Base-by-base conservation (phyloP, 2,888 invertebrate genomes). In the Leucozona laternaria region DNA sequence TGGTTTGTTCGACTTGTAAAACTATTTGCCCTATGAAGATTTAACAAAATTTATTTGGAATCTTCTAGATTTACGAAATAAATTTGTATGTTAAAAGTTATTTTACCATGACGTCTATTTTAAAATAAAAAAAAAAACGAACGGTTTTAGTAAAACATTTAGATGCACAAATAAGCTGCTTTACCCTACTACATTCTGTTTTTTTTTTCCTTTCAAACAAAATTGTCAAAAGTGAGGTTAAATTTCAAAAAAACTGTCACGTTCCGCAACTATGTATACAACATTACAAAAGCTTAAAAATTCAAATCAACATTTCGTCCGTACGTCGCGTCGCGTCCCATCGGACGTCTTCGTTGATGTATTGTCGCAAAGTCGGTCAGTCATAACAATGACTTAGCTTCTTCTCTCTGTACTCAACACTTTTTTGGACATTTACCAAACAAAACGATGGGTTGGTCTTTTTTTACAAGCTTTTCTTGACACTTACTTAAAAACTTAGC, bases 311-410 rank as follows among this genome's bases (percentile, higher is more conserved):
- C 72, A 77, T 55, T 57, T 71, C 25, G 53, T 77, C 17, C 28
- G 28, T 45, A 17, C 3, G 4, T 45, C 1, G 13, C 40, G 15
- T 40, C 40, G 37, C 11, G 13, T 37, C 11, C 8, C 10, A 6
- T 31, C 8, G 2, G 37, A 20, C 22, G 28, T 17, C 10, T 28
- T 55, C 10, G 10, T 1, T 1, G 22, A 15, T 31, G 8, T 20
- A 4, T 40, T n/a, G 64, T 48, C 15, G 17, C 17, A 31, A 15
- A 48, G 48, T 66, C 66, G 7, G 28, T 66, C 66, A 20, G 28
- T 58, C 34, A 66, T 85, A 85, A 85, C 85, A 81, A 85, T 85
- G 81, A 70, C 60, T 40, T 66, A 17, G 60, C 79, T 71, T 77
- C 40, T 64, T 77, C 22, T 72, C 66, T 77, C 64, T 60, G 66